Conservation (phyloP, 2,113 vertebrate species). For the Grallaria varia region DNA sequence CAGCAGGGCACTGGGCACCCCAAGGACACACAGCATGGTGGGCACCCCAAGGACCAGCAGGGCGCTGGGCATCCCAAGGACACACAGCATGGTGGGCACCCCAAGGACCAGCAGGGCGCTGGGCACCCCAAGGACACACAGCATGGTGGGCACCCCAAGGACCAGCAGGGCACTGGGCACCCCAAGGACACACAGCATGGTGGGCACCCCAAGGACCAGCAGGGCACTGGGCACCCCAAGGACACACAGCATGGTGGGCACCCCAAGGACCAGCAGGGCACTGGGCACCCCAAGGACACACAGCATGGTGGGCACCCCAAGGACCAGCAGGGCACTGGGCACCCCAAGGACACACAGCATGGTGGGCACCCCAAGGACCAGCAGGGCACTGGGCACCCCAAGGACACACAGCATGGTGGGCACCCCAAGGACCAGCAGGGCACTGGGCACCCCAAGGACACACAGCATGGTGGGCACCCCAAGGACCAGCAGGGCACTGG, state of each 20-base stretch:
- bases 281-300: background rate
- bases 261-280: no score
- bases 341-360: rapidly evolving
- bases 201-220: no score
- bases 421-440: no score
- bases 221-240: background rate
- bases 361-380: no score
- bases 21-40: rapidly evolving
- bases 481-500: no score
- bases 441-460: background rate
- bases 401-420: rapidly evolving
- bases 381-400: background rate
- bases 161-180: background rate
- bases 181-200: rapidly evolving
- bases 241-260: no score
- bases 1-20: background rate
- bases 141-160: no score
- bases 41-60: no score
- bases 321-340: background rate
- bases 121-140: background rate
- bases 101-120: no score
- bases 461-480: no score
- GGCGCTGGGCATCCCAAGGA: background rate
- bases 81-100: no score
- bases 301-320: no score